A percentile compares a stretch with the other conserved stretches of the same genome.
phyloP scores from a whole-genome alignment of 2,113 vertebrate species.

The Rhizomys pruinosus region DNA sequence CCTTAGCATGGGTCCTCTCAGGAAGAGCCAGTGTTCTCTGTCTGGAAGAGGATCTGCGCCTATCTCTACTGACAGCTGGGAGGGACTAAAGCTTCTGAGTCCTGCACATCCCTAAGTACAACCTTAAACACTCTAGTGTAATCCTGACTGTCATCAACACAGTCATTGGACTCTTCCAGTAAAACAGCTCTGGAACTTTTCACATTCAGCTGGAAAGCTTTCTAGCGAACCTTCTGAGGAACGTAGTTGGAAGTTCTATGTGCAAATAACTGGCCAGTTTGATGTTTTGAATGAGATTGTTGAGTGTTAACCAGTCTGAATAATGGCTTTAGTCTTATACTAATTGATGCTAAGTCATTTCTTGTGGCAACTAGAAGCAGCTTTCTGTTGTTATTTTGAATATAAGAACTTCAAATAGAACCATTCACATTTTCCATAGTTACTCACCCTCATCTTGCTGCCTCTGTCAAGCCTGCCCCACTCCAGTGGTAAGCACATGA shows the following conservation, averaged over 20 bases:
- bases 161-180: neutral
- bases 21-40: neutral
- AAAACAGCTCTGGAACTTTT: neutral
- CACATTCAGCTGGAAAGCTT: neutral
- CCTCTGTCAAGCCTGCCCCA: neutral
- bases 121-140: neutral
- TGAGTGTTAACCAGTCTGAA: neutral
- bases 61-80: neutral
- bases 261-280: neutral
- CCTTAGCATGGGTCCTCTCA: too few relatives aligned
- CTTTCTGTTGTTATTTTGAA: neutral
- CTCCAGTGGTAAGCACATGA: neutral
- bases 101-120: too few relatives aligned
- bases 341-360: neutral
- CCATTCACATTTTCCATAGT: too few relatives aligned
- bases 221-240: neutral
- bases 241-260: neutral
- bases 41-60: neutral
- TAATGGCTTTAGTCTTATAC: neutral
- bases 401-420: neutral
- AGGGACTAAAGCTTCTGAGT: neutral
- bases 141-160: neutral
- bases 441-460: neutral
- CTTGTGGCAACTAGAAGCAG: neutral
- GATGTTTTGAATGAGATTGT: neutral